These are phyloP conservation scores for Caenorhabditis sp. DNA, from an alignment of 2,888 invertebrate genomes.

Conservation along the genomic window DNA sequence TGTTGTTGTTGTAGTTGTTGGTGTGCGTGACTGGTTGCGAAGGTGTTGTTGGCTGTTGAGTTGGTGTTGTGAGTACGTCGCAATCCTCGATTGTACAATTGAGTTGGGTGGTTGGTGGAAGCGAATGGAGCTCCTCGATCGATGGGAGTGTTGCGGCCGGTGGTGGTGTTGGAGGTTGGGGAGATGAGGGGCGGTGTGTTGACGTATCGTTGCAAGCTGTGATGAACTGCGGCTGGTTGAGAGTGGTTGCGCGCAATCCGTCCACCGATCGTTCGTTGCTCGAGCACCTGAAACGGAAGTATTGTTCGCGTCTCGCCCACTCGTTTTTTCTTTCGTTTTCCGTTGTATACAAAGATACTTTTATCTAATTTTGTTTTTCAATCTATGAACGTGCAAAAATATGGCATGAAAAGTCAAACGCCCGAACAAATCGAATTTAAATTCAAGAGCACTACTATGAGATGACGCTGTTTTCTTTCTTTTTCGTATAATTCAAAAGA, in stretches of 20 bases:
- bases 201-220: constrained; percentile 40
- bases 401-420: not conserved
- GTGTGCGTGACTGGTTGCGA: not conserved
- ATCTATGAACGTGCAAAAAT: not conserved
- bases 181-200: constrained; percentile 3
- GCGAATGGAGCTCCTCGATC: constrained; percentile 23
- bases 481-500: not conserved
- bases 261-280: constrained; percentile 45
- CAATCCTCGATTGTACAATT: constrained; percentile 7
- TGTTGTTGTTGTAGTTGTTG: constrained; percentile 15
- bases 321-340: not conserved
- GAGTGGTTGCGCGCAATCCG: constrained; percentile 54
- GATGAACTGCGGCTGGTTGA: constrained; percentile 47
- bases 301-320: not conserved
- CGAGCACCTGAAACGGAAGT: constrained; percentile 38
- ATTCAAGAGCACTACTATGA: not conserved
- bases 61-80: constrained; percentile 15
- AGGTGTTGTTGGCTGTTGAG: no score
- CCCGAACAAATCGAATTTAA: not conserved
- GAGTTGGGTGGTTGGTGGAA: constrained; percentile 12
- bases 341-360: no score
- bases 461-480: not conserved
- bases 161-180: constrained; percentile 30
- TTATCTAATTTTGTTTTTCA: no score
- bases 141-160: constrained; percentile 18